Conservation (phyloP, 2,113 vertebrate species). For the Proteles cristata region DNA sequence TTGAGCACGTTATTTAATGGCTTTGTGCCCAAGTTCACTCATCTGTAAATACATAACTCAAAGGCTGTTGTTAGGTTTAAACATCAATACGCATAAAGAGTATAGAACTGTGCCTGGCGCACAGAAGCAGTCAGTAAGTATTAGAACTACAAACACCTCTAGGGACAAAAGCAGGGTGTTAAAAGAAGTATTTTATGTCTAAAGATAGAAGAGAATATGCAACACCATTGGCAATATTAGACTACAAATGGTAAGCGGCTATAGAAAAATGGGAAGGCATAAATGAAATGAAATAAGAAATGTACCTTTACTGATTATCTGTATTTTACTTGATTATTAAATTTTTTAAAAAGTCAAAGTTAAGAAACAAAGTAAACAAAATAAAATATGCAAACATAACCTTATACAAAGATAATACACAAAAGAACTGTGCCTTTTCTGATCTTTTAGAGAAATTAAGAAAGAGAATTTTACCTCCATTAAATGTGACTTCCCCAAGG, state of each 20-base stretch:
- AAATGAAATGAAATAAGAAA: not conserved
- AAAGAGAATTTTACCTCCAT: slow-evolving; percentile 91
- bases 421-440: not conserved
- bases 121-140: slow-evolving; percentile 15
- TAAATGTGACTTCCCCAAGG: slow-evolving; percentile 96
- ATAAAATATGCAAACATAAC: slow-evolving; percentile 23
- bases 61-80: slow-evolving; percentile 41
- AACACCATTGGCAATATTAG: not conserved
- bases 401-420: slow-evolving; percentile 26
- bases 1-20: slow-evolving; percentile 13
- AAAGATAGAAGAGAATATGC: not conserved
- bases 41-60: not conserved
- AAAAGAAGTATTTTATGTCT: not conserved
- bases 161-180: not conserved
- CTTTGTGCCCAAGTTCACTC: slow-evolving; percentile 7
- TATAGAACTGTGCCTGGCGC: not conserved
- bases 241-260: not conserved
- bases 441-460: slow-evolving; percentile 53
- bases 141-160: not conserved
- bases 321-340: slow-evolving; percentile 53
- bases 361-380: slow-evolving; percentile 5
- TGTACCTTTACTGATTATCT: not conserved
- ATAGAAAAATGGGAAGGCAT: not conserved
- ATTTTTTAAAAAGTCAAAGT: slow-evolving; percentile 1
- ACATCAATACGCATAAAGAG: not conserved